Base-by-base conservation (phyloP, 2,888 invertebrate genomes). In the Amblyjoppa proteus region DNA sequence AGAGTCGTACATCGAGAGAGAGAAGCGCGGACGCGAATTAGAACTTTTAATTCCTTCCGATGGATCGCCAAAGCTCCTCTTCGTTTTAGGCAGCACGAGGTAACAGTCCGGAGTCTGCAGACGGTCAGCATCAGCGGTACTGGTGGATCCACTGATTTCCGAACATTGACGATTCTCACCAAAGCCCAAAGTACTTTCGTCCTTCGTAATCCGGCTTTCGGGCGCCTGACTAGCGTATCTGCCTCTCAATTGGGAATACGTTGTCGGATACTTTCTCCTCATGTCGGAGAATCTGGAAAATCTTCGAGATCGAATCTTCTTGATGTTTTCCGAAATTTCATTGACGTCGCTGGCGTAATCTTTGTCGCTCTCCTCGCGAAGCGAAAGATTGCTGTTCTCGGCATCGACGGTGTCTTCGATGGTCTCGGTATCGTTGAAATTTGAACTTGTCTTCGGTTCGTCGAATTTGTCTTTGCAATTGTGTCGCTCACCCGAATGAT, bases 1-100 rank as follows among this genome's bases (percentile, higher is more conserved):
- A 34, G 86, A 89, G 73, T 89, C 86, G 49, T 88, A 87, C 84
- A 80, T 87, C 68, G 85, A 84, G 34, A 87, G 87, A 49, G 85
- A 81, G 84, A 86, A 84, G 56, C 84, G 76, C 25, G 81, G 78
- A 56, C 78, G 74, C n/a, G 86, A 68, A 51, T 38, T 66, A 25
- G 75, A 71, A 51, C 80, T 76, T 83, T 82, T 77, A 41, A 83
- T 56, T 76, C 66, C 83, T 41, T 80, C 49, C 7, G 70, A 78
- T 53, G 38, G 45, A 74, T 56, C 75, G 7, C 68, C 53, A 4
- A 45, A 56, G 68, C 38, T 68, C 31, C 41, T 74, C 41, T 45
- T 76, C n/a, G 49, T 80, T 31, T 81, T 53, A 6, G 88, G 81
- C 31, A 82, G 49, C 16, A 80, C 73, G 16, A 88, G 81, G 74